Conservation (phyloP, 1,140 invertebrate genomes). For the Brachionus asplanchnoidis region DNA sequence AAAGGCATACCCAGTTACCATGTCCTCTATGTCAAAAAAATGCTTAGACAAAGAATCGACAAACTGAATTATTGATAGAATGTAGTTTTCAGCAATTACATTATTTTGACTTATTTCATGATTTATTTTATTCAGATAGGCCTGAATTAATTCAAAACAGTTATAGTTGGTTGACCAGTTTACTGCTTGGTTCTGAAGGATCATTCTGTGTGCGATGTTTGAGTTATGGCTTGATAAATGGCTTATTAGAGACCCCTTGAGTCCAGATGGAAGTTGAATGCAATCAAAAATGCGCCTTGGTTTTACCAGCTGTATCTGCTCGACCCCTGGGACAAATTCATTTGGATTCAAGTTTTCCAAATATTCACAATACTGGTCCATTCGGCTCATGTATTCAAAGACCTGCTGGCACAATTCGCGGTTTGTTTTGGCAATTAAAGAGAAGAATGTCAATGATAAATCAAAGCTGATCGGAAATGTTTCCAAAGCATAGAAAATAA, state of each 20-base stretch:
- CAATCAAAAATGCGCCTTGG: not conserved
- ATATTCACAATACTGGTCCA: conserved; percentile 26
- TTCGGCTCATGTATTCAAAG: conserved; percentile 5
- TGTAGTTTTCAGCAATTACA: not conserved
- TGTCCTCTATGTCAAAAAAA: conserved; percentile 23
- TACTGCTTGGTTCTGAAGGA: conserved; percentile 14
- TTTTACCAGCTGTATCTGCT: not conserved
- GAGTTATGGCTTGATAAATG: not conserved
- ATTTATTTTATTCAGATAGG: conserved; percentile 12
- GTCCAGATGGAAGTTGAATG: not conserved
- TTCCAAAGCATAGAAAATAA: conserved; percentile 10
- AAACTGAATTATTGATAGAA: not conserved
- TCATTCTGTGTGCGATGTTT: conserved; percentile 17
- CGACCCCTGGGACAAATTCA: not conserved
- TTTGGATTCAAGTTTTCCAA: conserved; percentile 25
- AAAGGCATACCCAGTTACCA: not conserved
- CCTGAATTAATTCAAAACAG: conserved; percentile 5
- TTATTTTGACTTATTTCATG: not conserved
- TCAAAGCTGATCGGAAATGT: conserved; percentile 38
- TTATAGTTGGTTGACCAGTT: not conserved
- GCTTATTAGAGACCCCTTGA: not conserved
- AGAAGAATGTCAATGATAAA: not conserved
- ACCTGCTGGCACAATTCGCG: not conserved
- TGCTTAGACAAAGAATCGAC: conserved; percentile 1
- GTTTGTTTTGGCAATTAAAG: not conserved